Evolutionary conservation across 1,140 invertebrate species (phyloP).

Genomic region (Copidosoma floridanum): DNA sequence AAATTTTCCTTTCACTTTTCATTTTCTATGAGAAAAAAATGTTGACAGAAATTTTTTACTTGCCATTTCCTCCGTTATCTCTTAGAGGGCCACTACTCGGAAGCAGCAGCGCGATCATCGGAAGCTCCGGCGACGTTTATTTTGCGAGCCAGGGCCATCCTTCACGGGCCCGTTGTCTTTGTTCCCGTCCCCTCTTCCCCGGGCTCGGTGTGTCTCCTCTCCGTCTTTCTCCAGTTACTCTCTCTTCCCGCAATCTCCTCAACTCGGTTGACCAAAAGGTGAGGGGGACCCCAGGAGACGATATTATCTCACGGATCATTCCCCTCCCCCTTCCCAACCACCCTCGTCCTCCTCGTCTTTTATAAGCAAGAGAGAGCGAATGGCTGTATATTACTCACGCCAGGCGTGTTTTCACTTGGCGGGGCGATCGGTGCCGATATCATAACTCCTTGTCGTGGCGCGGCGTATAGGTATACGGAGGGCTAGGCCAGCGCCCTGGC

Average conservation of each 20-base stretch:
- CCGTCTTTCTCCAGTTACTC: not conserved
- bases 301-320: conserved; percentile 54
- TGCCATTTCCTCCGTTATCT: too few relatives aligned
- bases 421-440: conserved; percentile 55
- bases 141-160: too few relatives aligned
- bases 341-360: conserved; percentile 21
- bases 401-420: conserved; percentile 56
- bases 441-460: conserved; percentile 57
- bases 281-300: conserved; percentile 29
- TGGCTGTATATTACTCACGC: conserved; percentile 57
- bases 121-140: too few relatives aligned
- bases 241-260: too few relatives aligned
- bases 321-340: conserved; percentile 41
- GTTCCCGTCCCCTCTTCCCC: conserved; percentile 14
- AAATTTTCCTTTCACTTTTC: too few relatives aligned
- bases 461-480: too few relatives aligned
- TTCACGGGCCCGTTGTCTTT: not conserved
- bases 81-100: too few relatives aligned
- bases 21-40: too few relatives aligned
- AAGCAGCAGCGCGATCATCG: too few relatives aligned
- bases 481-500: conserved; percentile 32
- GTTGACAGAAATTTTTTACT: too few relatives aligned
- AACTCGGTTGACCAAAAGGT: not conserved
- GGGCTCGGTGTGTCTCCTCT: conserved; percentile 27
- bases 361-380: conserved; percentile 46